Evolutionary conservation across 2,797 vertebrate genomes (phyloP), one percentile per base, ranked within the genome.

Genomic region (Loris lydekkerianus): DNA sequence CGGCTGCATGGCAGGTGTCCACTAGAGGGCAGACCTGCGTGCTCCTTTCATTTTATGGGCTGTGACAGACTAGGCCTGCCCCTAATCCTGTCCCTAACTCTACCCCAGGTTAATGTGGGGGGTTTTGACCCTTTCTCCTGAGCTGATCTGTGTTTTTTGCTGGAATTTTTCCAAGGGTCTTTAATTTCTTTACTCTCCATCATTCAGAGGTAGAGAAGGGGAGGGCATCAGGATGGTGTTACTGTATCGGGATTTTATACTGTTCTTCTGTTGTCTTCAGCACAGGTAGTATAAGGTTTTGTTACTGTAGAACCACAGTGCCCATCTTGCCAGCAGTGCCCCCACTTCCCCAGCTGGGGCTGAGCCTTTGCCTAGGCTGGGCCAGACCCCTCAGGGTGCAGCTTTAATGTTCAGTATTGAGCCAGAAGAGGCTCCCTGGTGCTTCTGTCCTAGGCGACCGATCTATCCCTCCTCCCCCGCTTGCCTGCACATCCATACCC

Each of bases 351-450:
- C 25, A 29, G 25, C 63, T 69, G 56, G 84, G 90, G 40, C 31
- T 29, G 29, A 90, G 69, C 75, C 89, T 90, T 34, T 89, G 43
- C 67, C 89, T 65, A 80, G 89, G 77, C 40, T 89, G 58, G 82
- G 96, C 58, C 86, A 73, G 70, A 80, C 5, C 34, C 87, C 86
- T 96, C 77, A 87, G 91, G 84, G 80, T 80, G 11, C 80, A 96
- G 83, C 77, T 93, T 77, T 94, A 67, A 91, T 78, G 67, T 88
- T 80, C 90, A 94, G 91, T 94, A 72, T 69, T 95, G 86, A 97
- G 84, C 83, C 91, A 86, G 27, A 86, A 46, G 89, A 53, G 80
- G 95, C 89, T 96, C 87, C 91, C n/a, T 90, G 96, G 96, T 97
- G 96, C 96, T 97, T 90, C 63, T 61, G 84, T 88, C 60, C 81